Evolutionary conservation across 2,888 invertebrate species (phyloP).

Genomic region (Formica aserva): DNA sequence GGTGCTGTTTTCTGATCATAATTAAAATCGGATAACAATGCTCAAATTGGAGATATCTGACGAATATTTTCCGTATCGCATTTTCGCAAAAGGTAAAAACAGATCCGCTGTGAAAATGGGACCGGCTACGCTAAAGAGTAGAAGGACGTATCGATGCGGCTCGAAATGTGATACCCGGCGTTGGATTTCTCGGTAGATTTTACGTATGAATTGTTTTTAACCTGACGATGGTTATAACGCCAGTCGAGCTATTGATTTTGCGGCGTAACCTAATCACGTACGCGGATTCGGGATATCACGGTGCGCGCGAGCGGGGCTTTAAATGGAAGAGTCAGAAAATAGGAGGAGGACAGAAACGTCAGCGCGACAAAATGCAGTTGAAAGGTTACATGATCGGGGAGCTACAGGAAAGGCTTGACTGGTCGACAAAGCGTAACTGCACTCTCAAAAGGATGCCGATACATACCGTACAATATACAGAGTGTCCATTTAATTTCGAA

Average conservation of each 20-base stretch:
- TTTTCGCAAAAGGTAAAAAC: slow-evolving; percentile 55
- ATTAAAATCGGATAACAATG: slow-evolving; percentile 57
- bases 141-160: slow-evolving; percentile 58
- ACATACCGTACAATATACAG: slow-evolving; percentile 17
- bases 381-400: slow-evolving; percentile 66
- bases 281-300: slow-evolving; percentile 42
- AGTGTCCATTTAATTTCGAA: slow-evolving; percentile 26
- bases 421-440: slow-evolving; percentile 70
- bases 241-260: slow-evolving; percentile 57
- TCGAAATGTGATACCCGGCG: slow-evolving; percentile 66
- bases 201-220: slow-evolving; percentile 71
- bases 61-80: slow-evolving; percentile 54
- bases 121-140: slow-evolving; percentile 38
- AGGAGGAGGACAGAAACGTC: slow-evolving; percentile 55
- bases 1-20: slow-evolving; percentile 52
- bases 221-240: slow-evolving; percentile 50
- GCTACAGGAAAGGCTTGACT: slow-evolving; percentile 58
- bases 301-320: not conserved
- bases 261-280: slow-evolving; percentile 63
- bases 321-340: slow-evolving; percentile 34
- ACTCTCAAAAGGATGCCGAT: slow-evolving; percentile 65
- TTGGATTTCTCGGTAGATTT: slow-evolving; percentile 70
- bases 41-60: slow-evolving; percentile 51
- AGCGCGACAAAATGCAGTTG: slow-evolving; percentile 54
- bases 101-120: slow-evolving; percentile 56